Conservation (phyloP, 2,888 invertebrate species). For the Drosophila anomalata region DNA sequence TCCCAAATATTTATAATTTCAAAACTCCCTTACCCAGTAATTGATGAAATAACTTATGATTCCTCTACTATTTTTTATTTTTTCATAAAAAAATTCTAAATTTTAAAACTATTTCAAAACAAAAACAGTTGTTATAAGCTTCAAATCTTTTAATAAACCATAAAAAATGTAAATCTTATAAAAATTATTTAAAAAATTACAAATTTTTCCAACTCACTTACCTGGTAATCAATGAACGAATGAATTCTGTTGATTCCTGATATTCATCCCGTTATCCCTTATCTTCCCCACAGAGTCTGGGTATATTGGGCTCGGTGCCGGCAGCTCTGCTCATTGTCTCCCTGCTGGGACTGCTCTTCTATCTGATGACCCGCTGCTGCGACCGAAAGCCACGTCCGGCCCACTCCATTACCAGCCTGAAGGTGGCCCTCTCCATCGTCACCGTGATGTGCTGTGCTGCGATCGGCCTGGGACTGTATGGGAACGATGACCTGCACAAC, state of each 20-base stretch:
- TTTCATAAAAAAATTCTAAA: not conserved
- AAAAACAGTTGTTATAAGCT: not conserved
- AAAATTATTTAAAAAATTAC: not conserved
- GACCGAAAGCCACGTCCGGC: constrained; percentile 95
- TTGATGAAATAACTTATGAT: not conserved
- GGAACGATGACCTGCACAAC: constrained; percentile 97
- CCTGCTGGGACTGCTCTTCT: constrained; percentile 93
- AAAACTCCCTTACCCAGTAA: not conserved
- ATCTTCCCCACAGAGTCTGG: constrained; percentile 89
- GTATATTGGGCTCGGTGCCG: constrained; percentile 96
- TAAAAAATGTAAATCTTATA: not conserved
- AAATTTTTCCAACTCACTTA: not conserved
- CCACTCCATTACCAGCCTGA: constrained; percentile 93
- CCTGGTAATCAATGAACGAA: not conserved
- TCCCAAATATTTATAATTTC: not conserved
- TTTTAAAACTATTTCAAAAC: not conserved
- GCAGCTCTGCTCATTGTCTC: constrained; percentile 96
- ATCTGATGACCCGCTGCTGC: constrained; percentile 97
- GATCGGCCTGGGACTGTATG: constrained; percentile 95
- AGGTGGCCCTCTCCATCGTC: constrained; percentile 91
- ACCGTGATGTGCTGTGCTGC: constrained; percentile 95
- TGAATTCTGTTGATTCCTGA: not conserved
- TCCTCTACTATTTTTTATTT: not conserved
- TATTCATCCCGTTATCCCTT: not conserved
- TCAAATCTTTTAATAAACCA: not conserved